Percentiles rank a stretch among this genome's conserved stretches.
Evolutionary conservation across 2,797 vertebrate species (phyloP).

Genomic region (Notoglanidium macrostoma): DNA sequence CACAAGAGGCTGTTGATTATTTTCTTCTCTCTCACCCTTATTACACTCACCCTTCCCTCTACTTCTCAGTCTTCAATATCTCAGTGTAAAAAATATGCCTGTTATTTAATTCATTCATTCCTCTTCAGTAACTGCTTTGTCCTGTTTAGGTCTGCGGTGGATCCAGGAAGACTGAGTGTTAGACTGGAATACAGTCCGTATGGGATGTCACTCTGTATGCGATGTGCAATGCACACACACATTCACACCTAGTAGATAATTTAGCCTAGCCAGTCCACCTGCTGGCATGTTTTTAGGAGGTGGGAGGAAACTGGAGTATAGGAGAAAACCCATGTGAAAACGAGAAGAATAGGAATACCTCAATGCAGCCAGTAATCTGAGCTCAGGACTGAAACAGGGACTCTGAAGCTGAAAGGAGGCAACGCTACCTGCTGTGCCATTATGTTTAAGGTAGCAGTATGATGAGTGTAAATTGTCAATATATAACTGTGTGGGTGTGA

Average conservation of each 20-base stretch:
- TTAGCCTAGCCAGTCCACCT: background rate
- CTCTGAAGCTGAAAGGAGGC: background rate
- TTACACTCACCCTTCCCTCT: background rate
- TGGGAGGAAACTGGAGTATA: background rate
- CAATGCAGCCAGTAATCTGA: background rate
- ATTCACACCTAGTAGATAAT: background rate
- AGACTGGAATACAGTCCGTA: background rate
- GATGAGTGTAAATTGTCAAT: background rate
- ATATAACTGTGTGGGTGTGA: background rate
- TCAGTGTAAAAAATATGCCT: background rate
- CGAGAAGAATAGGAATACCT: background rate
- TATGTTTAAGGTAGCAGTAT: background rate
- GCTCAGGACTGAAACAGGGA: background rate
- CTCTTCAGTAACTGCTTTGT: constrained; percentile 1
- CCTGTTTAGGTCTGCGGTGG: background rate
- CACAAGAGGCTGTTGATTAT: background rate
- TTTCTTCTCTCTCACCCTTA: background rate
- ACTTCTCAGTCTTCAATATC: background rate
- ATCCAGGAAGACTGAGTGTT: no score
- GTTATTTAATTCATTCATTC: background rate
- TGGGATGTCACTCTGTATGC: background rate
- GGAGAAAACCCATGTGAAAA: background rate
- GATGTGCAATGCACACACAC: background rate
- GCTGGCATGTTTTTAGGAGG: constrained; percentile 4
- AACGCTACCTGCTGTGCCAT: background rate